Conservation (phyloP, 2,888 invertebrate genomes). For the Penaeus monodon region DNA sequence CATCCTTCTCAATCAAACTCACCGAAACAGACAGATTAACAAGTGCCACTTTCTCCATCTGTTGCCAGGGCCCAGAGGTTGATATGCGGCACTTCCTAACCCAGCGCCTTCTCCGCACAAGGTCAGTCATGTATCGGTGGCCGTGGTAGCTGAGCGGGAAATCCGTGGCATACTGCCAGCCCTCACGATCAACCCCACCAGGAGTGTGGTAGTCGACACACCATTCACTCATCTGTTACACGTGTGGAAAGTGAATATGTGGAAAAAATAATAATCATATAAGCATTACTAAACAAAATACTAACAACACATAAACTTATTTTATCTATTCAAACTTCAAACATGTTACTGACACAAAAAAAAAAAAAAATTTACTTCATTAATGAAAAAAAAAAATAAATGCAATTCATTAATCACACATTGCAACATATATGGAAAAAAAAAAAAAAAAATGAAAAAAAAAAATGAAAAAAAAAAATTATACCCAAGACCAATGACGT, state of each 20-base stretch:
- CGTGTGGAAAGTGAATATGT: neutral
- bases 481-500: slow-evolving; percentile 90
- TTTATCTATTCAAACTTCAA: too few relatives aligned
- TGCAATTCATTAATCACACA: too few relatives aligned
- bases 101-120: slow-evolving; percentile 88
- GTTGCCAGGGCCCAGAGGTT: slow-evolving; percentile 89
- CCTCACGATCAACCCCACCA: slow-evolving; percentile 89
- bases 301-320: neutral
- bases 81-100: slow-evolving; percentile 84
- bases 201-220: slow-evolving; percentile 90
- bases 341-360: too few relatives aligned
- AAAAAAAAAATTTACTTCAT: too few relatives aligned
- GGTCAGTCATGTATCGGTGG: slow-evolving; percentile 83
- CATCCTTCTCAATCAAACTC: slow-evolving; percentile 66
- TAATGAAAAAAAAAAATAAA: too few relatives aligned
- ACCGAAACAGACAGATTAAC: slow-evolving; percentile 84
- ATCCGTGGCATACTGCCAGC: slow-evolving; percentile 96
- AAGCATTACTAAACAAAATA: slow-evolving; percentile 1
- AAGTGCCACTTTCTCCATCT: slow-evolving; percentile 87
- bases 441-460: too few relatives aligned
- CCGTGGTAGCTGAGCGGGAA: slow-evolving; percentile 90
- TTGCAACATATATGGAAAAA: too few relatives aligned
- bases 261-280: neutral
- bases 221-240: slow-evolving; percentile 84
- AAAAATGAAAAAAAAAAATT: neutral